phyloP scores from a whole-genome alignment of 2,888 invertebrate species.

The Branchellion lobata region DNA sequence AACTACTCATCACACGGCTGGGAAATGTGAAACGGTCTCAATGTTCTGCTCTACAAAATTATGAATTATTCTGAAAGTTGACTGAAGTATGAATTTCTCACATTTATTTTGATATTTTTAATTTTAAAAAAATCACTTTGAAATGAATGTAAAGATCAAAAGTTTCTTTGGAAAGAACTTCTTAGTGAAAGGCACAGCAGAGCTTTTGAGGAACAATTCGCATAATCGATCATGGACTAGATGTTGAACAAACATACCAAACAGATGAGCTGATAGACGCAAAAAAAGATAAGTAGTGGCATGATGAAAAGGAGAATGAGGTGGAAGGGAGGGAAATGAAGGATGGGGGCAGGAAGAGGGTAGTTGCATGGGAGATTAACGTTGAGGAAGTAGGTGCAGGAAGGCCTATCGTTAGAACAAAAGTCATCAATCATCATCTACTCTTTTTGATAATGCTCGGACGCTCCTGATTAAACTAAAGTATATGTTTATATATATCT shows the following conservation, averaged over 20 bases:
- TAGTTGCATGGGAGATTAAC: too few species aligned
- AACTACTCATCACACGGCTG: constrained; percentile 4
- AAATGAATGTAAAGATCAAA: not conserved
- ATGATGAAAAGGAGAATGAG: too few species aligned
- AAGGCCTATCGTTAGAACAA: not conserved
- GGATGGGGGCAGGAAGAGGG: too few species aligned
- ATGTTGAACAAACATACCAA: not conserved
- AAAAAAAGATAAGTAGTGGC: constrained; percentile 16
- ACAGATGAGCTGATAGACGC: constrained; percentile 3
- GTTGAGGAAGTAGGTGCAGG: too few species aligned
- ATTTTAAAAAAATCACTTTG: not conserved
- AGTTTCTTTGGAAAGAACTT: not conserved
- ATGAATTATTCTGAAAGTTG: too few species aligned
- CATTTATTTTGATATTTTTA: not conserved
- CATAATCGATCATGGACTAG: not conserved
- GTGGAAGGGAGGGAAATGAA: not conserved
- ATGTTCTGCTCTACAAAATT: too few species aligned
- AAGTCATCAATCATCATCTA: not conserved
- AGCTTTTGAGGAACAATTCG: not conserved
- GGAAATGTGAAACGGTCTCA: not conserved
- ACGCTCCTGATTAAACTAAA: constrained; percentile 16
- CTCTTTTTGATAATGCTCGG: constrained; percentile 19
- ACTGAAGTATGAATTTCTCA: too few species aligned
- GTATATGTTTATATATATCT: not conserved
- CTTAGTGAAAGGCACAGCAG: too few species aligned